A percentile compares a stretch with the other conserved stretches of the same genome.
Evolutionary conservation across 2,797 vertebrate genomes (phyloP).

Genomic region (Muraenolepis orangiensis): DNA sequence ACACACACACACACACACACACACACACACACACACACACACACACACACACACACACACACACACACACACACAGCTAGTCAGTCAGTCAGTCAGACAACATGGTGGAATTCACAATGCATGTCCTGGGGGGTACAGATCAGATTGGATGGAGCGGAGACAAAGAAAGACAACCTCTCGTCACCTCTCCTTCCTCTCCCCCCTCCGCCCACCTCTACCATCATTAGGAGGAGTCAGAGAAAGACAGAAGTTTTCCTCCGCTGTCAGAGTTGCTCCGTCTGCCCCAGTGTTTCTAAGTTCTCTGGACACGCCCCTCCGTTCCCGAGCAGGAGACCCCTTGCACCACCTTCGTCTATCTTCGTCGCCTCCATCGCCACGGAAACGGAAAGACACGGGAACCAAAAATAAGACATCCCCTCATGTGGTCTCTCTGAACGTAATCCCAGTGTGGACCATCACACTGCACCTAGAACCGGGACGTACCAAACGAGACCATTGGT

Average conservation of each 20-base stretch:
- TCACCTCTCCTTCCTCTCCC: not conserved
- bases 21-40: constrained; percentile 4
- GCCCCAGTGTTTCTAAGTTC: too few relatives aligned
- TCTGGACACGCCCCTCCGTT: not conserved
- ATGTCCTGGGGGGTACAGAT: not conserved
- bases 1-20: constrained; percentile 6
- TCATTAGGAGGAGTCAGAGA: not conserved
- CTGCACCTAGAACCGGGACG: constrained; percentile 23
- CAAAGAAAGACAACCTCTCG: not conserved
- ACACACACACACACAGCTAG: not conserved
- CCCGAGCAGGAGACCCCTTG: constrained; percentile 14
- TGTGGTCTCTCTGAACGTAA: constrained; percentile 57
- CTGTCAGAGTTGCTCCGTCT: not conserved
- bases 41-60: constrained; percentile 1
- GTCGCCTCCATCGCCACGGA: constrained; percentile 29
- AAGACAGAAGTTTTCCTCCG: not conserved
- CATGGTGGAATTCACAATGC: not conserved
- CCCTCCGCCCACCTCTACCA: not conserved
- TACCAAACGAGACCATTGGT: constrained; percentile 48
- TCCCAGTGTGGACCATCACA: constrained; percentile 29
- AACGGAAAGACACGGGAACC: constrained; percentile 11
- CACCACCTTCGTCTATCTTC: constrained; percentile 46
- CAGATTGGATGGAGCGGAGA: not conserved
- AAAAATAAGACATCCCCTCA: constrained; percentile 48
- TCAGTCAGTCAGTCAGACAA: not conserved